Percentiles rank a stretch among this genome's conserved stretches.
These are phyloP conservation scores for Cardiocondyla obscurior DNA, from an alignment of 1,140 invertebrate genomes.

Conservation along the genomic window DNA sequence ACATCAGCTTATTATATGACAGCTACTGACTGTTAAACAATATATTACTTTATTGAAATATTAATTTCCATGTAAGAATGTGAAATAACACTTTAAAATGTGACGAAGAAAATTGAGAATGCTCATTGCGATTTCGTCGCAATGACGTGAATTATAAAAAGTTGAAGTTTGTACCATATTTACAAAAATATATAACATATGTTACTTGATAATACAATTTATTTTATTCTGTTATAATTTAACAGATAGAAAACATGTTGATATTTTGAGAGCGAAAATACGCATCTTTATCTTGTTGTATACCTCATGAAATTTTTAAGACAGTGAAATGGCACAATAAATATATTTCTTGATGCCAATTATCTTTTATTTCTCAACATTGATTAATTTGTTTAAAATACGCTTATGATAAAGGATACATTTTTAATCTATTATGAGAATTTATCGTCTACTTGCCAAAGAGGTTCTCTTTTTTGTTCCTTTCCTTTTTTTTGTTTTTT, in stretches of 20 bases:
- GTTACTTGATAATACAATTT: conserved; percentile 25
- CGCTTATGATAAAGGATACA: neutral
- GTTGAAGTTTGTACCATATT: neutral
- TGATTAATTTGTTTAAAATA: neutral
- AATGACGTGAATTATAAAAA: neutral
- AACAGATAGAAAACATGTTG: neutral
- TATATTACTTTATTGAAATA: neutral
- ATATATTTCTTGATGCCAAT: conserved; percentile 39
- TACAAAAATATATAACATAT: conserved; percentile 17
- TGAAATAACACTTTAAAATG: conserved; percentile 1
- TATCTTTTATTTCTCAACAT: neutral
- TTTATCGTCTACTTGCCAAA: neutral
- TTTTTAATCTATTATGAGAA: conserved; percentile 23
- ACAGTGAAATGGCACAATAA: conserved; percentile 35
- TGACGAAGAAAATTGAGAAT: neutral
- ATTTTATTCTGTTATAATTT: conserved; percentile 46
- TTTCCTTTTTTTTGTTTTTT: conserved; percentile 19
- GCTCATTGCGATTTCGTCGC: conserved; percentile 13
- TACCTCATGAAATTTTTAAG: conserved; percentile 18
- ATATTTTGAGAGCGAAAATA: neutral
- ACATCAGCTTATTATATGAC: neutral
- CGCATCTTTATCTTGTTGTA: conserved; percentile 28
- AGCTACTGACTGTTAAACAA: conserved; percentile 9
- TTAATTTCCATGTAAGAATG: neutral
- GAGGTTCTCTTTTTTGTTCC: neutral